These are phyloP conservation scores for Geodia barretti DNA, from an alignment of 37 sponge, comb jelly and placozoan species.

Conservation along the genomic window DNA sequence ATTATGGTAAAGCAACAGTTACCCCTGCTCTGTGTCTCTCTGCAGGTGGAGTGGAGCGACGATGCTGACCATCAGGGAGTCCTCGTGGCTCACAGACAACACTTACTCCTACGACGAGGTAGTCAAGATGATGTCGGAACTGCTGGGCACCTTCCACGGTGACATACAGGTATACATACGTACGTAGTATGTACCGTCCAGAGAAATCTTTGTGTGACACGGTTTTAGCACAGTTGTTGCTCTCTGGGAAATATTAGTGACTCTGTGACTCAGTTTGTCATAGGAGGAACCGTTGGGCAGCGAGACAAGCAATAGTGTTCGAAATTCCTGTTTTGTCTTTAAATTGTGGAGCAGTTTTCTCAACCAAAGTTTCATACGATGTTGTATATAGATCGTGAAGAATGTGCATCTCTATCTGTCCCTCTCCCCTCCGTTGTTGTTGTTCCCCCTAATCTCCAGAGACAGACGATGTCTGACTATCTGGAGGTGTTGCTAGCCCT, in stretches of 20 bases:
- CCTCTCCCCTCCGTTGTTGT: not conserved
- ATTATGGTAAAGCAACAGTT: too few relatives aligned
- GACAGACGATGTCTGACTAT: conserved; percentile 43
- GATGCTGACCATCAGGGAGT: conserved; percentile 70
- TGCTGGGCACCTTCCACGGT: conserved; percentile 60
- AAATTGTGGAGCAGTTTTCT: not conserved
- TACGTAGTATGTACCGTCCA: not conserved
- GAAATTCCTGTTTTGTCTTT: too few relatives aligned
- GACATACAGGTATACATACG: conserved; percentile 45
- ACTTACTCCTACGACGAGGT: conserved; percentile 85
- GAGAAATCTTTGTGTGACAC: too few relatives aligned
- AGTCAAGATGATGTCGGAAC: conserved; percentile 81
- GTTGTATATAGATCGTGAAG: not conserved
- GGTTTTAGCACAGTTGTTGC: too few relatives aligned
- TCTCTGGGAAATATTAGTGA: too few relatives aligned
- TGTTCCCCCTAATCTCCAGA: conserved; percentile 24
- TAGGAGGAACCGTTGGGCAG: too few relatives aligned
- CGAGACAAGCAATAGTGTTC: too few relatives aligned
- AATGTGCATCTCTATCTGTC: not conserved
- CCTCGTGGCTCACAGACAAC: conserved; percentile 85
- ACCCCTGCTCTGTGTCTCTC: not conserved
- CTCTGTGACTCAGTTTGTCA: too few relatives aligned
- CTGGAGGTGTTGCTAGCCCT: conserved; percentile 57
- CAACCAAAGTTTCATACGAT: not conserved
- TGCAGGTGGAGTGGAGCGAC: conserved; percentile 15